Evolutionary conservation across 1,140 invertebrate species (phyloP), one percentile per base, ranked within the genome.

Genomic region (Euura lappo): DNA sequence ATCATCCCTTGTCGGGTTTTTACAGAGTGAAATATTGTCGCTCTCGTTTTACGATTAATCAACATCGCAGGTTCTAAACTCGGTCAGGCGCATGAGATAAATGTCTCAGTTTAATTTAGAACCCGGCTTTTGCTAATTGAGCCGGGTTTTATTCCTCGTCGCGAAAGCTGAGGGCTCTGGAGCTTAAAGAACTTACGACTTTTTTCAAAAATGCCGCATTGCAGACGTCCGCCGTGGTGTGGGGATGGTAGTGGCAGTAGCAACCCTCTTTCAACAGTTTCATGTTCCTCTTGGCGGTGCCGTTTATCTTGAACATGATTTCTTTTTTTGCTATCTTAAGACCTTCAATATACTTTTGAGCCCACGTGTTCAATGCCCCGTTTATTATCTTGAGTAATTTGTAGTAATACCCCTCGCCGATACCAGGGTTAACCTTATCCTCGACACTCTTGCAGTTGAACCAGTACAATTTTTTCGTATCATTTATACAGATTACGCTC

Each of bases 141-240:
- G 51, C 10, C 8, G 51, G 51, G 13, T n/a, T 8, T 60, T 60
- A n/a, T n/a, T 60, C 51, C 13, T 6, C 51, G 51, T 44, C 44
- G 66, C 42, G 51, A 60, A n/a, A 11, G 3, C 51, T 60, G 2
- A 60, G 13, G 8, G 13, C 51, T 60, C 51, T 51, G 51, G 51
- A 28, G 28, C 28, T 28, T 28, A 28, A 28, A 71, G 78, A 82
- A 84, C 84, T 84, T 82, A 86, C 82, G 77, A 87, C 85, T 80
- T 81, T 85, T 77, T 82, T 84, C n/a, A 87, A 79, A 84, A 88
- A 88, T 78, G 86, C 86, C 69, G 87, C 84, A 78, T 88, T 88
- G 74, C 87, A 88, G 70, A 81, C 82, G 47, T 88, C 87, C 68
- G 87, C 86, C 13, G 87, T 82, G 44, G 86, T 78, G 70, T 87